A percentile compares a stretch with the other conserved stretches of the same genome.
phyloP scores from a whole-genome alignment of 2,797 vertebrate genomes.

The Rhinophrynus dorsalis region DNA sequence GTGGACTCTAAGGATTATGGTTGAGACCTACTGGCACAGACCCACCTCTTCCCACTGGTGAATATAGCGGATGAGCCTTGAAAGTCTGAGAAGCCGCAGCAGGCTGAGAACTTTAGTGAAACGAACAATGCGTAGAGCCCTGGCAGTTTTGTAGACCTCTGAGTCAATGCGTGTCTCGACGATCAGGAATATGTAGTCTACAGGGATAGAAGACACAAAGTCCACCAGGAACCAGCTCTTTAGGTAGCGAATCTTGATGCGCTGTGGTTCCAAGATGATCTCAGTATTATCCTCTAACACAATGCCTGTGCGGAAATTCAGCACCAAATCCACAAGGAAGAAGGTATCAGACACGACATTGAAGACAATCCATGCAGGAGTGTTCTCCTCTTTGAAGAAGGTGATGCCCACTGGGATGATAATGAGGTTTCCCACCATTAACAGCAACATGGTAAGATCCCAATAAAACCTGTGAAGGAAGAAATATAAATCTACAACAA shows the following conservation, averaged over 20 bases:
- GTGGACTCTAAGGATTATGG: no score
- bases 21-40: no score
- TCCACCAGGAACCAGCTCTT: conserved; percentile 98
- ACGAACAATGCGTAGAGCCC: conserved; percentile 93
- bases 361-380: conserved; percentile 97
- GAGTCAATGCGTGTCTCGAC: conserved; percentile 98
- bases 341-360: conserved; percentile 98
- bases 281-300: conserved; percentile 98
- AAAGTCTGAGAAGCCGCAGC: conserved; percentile 89
- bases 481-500: not conserved
- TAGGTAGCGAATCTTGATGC: conserved; percentile 97
- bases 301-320: conserved; percentile 98
- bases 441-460: conserved; percentile 97
- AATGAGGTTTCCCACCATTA: conserved; percentile 98
- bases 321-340: conserved; percentile 97
- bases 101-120: conserved; percentile 98
- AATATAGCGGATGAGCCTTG: conserved; percentile 95
- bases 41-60: conserved; percentile 88
- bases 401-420: conserved; percentile 98
- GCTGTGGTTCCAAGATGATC: conserved; percentile 94
- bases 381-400: conserved; percentile 98
- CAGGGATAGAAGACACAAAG: conserved; percentile 97
- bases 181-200: conserved; percentile 98
- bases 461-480: conserved; percentile 88
- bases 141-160: conserved; percentile 97